These are phyloP conservation scores for Diuraphis noxia DNA, from an alignment of 1,140 invertebrate genomes.

Conservation along the genomic window DNA sequence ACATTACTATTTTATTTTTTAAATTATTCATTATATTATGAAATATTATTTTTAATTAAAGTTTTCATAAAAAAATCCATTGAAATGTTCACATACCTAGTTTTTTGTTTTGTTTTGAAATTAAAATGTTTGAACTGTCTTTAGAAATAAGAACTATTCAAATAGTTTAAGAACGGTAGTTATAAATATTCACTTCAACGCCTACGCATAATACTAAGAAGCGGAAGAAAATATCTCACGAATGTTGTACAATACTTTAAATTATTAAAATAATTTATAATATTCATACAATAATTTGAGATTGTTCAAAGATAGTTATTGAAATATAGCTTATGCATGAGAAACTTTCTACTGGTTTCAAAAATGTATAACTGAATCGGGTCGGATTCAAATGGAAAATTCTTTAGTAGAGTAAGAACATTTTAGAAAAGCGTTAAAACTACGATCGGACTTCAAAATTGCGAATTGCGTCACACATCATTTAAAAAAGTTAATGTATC, in stretches of 20 bases:
- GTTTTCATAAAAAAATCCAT: background rate
- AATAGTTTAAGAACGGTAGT: background rate
- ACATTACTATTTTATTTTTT: background rate
- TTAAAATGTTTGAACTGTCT: background rate
- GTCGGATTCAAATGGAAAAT: background rate
- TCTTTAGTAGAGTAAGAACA: background rate
- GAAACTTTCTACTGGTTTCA: background rate
- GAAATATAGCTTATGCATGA: background rate
- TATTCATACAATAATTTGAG: background rate
- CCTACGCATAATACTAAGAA: background rate
- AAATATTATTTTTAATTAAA: background rate
- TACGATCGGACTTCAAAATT: background rate
- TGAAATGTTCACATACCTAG: background rate
- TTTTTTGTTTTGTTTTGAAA: background rate
- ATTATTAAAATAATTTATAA: constrained; percentile 5
- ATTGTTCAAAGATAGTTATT: background rate
- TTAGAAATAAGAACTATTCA: background rate
- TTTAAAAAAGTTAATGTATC: background rate
- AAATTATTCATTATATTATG: too few species aligned
- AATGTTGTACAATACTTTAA: background rate
- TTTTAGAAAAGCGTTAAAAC: background rate
- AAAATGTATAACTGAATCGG: too few species aligned
- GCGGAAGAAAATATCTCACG: background rate
- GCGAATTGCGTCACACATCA: background rate
- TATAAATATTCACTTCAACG: background rate